Conservation (phyloP, 2,113 vertebrate species). For the Athene cunicularia region DNA sequence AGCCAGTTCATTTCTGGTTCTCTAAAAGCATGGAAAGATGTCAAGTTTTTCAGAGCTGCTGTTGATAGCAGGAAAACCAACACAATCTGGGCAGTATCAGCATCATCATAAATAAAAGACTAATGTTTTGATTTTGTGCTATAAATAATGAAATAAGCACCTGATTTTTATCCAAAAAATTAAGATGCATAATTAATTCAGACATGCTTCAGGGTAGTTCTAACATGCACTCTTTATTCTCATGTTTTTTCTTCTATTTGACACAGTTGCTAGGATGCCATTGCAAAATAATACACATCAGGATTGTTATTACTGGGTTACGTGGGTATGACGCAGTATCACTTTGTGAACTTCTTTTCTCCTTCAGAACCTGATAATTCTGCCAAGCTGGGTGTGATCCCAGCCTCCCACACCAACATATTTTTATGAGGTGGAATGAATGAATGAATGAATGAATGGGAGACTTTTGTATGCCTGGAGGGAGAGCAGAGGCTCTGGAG, state of each 20-base stretch:
- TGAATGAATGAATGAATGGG: not conserved
- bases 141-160: slow-evolving; percentile 49
- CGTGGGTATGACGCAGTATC: fast-evolving
- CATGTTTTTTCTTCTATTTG: not conserved
- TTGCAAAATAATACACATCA: not conserved
- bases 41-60: not conserved
- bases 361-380: not conserved
- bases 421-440: not conserved
- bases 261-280: not conserved
- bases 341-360: not conserved
- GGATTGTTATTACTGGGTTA: fast-evolving
- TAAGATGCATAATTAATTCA: slow-evolving; percentile 55
- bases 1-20: not conserved
- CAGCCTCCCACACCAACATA: not conserved
- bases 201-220: slow-evolving; percentile 24
- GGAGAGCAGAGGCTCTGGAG: not conserved
- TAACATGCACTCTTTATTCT: not conserved
- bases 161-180: slow-evolving; percentile 51
- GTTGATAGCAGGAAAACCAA: slow-evolving; percentile 13
- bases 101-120: slow-evolving; percentile 28
- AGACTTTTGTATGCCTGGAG: not conserved
- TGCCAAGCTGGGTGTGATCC: not conserved
- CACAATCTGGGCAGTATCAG: slow-evolving; percentile 6
- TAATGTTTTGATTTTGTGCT: slow-evolving; percentile 46
- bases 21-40: not conserved